These are phyloP conservation scores for Percopsis transmontana DNA, from an alignment of 2,113 vertebrate genomes.

Conservation along the genomic window DNA sequence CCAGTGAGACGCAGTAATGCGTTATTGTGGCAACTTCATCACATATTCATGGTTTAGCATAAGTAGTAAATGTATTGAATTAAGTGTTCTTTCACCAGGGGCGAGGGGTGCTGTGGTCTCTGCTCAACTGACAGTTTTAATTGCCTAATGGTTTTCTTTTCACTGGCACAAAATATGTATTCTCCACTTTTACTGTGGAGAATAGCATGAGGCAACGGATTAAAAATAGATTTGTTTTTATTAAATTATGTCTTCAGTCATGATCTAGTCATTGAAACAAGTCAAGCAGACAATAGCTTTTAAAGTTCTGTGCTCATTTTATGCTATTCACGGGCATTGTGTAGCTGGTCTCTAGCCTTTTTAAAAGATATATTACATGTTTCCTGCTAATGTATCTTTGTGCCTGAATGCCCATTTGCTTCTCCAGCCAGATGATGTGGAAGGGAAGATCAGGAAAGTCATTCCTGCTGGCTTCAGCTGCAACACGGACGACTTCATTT, in stretches of 20 bases:
- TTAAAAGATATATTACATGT: not conserved
- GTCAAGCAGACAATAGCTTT: not conserved
- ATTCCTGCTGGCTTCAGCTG: conserved; percentile 91
- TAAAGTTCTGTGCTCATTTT: not conserved
- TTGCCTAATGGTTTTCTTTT: conserved; percentile 85
- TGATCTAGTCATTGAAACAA: not conserved
- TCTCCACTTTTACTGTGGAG: conserved; percentile 39
- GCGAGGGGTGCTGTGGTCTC: conserved; percentile 74
- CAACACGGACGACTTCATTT: conserved; percentile 92
- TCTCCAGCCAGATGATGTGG: conserved; percentile 88
- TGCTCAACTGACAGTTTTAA: conserved; percentile 98
- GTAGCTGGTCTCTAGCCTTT: not conserved
- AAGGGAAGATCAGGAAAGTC: conserved; percentile 92
- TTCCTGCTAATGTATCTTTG: not conserved
- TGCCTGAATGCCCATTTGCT: conserved; percentile 21
- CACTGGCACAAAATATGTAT: conserved; percentile 63
- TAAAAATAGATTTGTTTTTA: not conserved
- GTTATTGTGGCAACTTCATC: conserved; percentile 99
- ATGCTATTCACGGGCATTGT: not conserved
- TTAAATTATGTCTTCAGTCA: not conserved
- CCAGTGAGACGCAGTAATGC: conserved; percentile 97
- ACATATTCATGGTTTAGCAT: conserved; percentile 99
- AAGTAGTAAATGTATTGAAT: conserved; percentile 99
- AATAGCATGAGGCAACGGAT: not conserved
- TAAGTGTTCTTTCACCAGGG: conserved; percentile 90